phyloP scores from a whole-genome alignment of 2,797 vertebrate species.

The Neostethus bicornis region DNA sequence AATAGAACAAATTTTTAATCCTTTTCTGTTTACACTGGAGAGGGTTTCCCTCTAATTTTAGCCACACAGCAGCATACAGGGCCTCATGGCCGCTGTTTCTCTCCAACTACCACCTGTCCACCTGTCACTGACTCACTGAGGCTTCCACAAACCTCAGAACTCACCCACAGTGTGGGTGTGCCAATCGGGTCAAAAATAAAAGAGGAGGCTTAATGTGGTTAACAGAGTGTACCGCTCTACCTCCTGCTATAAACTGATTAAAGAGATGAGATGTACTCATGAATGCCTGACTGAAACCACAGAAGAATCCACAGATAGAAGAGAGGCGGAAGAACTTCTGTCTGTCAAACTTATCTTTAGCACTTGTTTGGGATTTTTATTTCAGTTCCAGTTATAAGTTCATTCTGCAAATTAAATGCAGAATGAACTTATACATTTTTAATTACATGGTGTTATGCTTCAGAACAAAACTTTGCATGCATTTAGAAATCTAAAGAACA shows the following conservation, averaged over 20 bases:
- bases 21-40: background rate
- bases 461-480: too few relatives aligned
- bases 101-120: slow-evolving; percentile 62
- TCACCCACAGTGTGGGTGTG: slow-evolving; percentile 61
- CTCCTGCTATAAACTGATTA: slow-evolving; percentile 76
- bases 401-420: slow-evolving; percentile 4
- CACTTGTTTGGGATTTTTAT: slow-evolving; percentile 5
- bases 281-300: slow-evolving; percentile 63
- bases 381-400: too few relatives aligned
- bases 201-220: slow-evolving; percentile 68
- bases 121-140: slow-evolving; percentile 53
- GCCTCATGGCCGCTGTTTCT: background rate
- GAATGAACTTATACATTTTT: background rate
- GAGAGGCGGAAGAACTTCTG: slow-evolving; percentile 12
- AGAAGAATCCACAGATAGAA: slow-evolving; percentile 64
- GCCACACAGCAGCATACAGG: slow-evolving; percentile 1
- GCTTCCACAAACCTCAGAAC: slow-evolving; percentile 45
- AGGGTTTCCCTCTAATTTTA: slow-evolving; percentile 24
- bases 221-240: slow-evolving; percentile 57
- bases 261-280: slow-evolving; percentile 73
- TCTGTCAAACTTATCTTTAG: slow-evolving; percentile 15
- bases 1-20: background rate
- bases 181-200: slow-evolving; percentile 77
- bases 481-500: too few relatives aligned
- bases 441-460: too few relatives aligned